Percentiles rank a stretch among this genome's conserved stretches.
These are phyloP conservation scores for Drosophila tsacasi DNA, from an alignment of 1,140 invertebrate genomes.

Conservation along the genomic window DNA sequence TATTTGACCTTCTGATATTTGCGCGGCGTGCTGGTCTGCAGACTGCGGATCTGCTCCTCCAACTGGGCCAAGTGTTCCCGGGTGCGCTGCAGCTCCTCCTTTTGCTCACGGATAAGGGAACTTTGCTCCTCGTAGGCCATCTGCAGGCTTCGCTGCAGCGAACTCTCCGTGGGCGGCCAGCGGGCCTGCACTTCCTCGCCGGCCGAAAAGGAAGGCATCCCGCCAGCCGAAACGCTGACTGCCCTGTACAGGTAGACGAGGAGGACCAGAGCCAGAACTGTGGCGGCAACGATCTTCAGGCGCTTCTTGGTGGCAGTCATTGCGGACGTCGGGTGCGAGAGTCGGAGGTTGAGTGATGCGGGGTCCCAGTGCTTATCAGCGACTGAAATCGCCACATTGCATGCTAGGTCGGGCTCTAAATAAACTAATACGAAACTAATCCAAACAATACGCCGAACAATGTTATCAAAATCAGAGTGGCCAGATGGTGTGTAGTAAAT, in stretches of 20 bases:
- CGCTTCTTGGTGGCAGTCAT: constrained; percentile 72
- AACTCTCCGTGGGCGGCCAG: constrained; percentile 64
- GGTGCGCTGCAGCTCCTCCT: constrained; percentile 87
- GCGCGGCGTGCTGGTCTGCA: constrained; percentile 91
- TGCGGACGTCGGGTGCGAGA: constrained; percentile 22
- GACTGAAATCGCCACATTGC: constrained; percentile 50
- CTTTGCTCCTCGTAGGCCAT: constrained; percentile 65
- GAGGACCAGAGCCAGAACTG: constrained; percentile 23
- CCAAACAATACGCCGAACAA: constrained; percentile 34
- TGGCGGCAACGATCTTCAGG: constrained; percentile 58
- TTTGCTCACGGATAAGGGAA: constrained; percentile 63
- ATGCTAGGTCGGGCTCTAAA: constrained; percentile 18
- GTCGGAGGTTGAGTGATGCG: constrained; percentile 26
- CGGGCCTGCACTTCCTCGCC: constrained; percentile 54
- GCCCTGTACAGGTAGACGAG: constrained; percentile 63
- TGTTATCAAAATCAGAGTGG: constrained; percentile 40
- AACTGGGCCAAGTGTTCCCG: constrained; percentile 88
- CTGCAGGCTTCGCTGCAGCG: constrained; percentile 50
- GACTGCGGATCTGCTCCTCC: constrained; percentile 89
- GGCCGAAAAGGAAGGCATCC: not conserved
- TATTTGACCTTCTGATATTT: constrained; percentile 96
- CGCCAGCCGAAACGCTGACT: constrained; percentile 12
- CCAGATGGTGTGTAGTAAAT: not conserved
- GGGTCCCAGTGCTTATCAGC: constrained; percentile 55
- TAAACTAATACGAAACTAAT: constrained; percentile 31